phyloP scores from a whole-genome alignment of 2,797 vertebrate species.

The Oreochromis mossambicus region DNA sequence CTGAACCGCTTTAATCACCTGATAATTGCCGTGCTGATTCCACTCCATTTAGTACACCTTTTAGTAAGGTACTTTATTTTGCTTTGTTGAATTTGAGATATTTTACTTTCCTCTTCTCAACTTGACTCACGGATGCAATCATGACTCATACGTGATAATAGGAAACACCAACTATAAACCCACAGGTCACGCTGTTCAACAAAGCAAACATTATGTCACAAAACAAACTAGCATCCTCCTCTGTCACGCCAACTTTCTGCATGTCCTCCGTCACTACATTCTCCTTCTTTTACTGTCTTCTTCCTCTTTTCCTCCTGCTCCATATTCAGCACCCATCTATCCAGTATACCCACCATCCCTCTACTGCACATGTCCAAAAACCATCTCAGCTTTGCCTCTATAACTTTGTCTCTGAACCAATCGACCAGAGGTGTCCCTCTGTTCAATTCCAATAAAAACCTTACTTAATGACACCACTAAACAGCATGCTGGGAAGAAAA shows the following conservation, averaged over 20 bases:
- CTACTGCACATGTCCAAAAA: not conserved
- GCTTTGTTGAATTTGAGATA: not conserved
- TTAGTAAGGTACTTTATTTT: not conserved
- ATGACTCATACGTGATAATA: not conserved
- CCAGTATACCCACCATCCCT: not conserved
- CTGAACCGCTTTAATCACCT: not conserved
- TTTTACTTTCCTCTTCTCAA: not conserved
- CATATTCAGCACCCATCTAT: not conserved
- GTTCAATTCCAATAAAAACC: not conserved
- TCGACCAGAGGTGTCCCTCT: not conserved
- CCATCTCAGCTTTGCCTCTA: not conserved
- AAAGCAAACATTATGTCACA: not conserved
- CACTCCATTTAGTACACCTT: not conserved
- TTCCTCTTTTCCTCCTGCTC: not conserved
- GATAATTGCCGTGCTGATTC: not conserved
- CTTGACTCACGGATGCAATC: not conserved
- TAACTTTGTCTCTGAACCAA: not conserved
- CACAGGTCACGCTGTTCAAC: not conserved
- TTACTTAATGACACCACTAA: not conserved
- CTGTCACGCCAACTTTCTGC: not conserved
- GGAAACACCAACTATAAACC: not conserved
- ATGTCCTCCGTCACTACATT: not conserved
- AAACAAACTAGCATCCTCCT: not conserved
- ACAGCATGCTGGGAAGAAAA: not conserved
- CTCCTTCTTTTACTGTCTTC: not conserved